These are phyloP conservation scores for Chaetops frenatus DNA, from an alignment of 2,113 vertebrate species.

Conservation along the genomic window DNA sequence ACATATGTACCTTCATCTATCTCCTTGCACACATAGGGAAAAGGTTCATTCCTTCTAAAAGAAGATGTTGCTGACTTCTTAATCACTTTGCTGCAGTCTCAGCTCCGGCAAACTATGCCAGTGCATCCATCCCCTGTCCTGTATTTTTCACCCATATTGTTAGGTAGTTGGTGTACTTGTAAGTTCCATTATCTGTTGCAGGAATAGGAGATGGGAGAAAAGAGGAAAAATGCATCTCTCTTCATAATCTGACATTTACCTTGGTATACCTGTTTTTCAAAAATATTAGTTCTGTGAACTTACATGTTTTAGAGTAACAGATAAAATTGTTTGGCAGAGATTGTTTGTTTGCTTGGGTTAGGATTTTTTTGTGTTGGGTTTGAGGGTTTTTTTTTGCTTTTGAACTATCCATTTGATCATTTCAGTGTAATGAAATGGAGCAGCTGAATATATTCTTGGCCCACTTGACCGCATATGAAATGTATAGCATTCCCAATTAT, in stretches of 20 bases:
- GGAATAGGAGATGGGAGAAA: not conserved
- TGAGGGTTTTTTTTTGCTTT: not conserved
- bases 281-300: not conserved
- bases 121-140: not conserved
- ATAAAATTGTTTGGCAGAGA: not conserved
- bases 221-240: not conserved
- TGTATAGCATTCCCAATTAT: not conserved
- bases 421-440: not conserved
- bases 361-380: not conserved
- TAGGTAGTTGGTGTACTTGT: not conserved
- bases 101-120: not conserved
- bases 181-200: not conserved
- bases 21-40: not conserved
- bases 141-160: not conserved
- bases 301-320: not conserved
- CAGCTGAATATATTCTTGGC: not conserved
- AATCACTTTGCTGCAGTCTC: not conserved
- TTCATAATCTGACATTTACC: not conserved
- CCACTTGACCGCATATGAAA: not conserved
- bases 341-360: not conserved
- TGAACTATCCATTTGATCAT: not conserved
- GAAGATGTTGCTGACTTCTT: not conserved
- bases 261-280: rapidly evolving
- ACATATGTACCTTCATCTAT: not conserved
- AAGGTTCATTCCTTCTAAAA: not conserved